Evolutionary conservation across 1,140 invertebrate species (phyloP).

Genomic region (Agraylea sexmaculata): DNA sequence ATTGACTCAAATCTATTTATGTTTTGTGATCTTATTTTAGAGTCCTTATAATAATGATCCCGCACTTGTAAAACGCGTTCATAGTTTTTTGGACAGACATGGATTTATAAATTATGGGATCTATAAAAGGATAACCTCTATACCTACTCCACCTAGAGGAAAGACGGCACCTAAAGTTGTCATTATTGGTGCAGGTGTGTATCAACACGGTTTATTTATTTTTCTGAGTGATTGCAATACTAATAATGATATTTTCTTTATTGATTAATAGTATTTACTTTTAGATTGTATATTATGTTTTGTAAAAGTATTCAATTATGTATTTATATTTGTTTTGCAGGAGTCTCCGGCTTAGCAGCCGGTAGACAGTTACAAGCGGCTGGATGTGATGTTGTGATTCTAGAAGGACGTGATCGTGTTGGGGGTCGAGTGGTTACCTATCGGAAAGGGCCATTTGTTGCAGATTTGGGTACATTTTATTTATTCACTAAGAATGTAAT

Average conservation of each 20-base stretch:
- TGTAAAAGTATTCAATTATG: no score
- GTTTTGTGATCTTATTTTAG: constrained; percentile 22
- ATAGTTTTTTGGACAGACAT: constrained; percentile 89
- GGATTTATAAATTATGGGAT: constrained; percentile 98
- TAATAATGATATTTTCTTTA: no score
- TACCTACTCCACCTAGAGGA: constrained; percentile 42
- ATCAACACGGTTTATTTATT: constrained; percentile 7
- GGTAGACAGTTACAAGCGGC: constrained; percentile 91
- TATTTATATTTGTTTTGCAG: constrained; percentile 20
- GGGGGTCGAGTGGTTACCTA: constrained; percentile 96
- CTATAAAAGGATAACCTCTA: constrained; percentile 74
- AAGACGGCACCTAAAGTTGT: constrained; percentile 85
- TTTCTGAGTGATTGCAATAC: not conserved
- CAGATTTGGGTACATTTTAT: constrained; percentile 61
- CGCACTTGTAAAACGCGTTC: constrained; percentile 69
- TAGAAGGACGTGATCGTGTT: constrained; percentile 91
- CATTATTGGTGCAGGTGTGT: constrained; percentile 82
- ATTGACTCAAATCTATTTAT: not conserved
- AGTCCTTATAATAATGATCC: constrained; percentile 87
- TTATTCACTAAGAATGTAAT: not conserved
- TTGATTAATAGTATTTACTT: not conserved
- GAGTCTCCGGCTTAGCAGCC: constrained; percentile 81
- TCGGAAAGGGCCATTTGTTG: constrained; percentile 86
- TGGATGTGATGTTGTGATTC: constrained; percentile 89
- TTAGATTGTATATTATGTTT: no score